Base-by-base conservation (phyloP, 2,888 invertebrate species). In the Ganaspis brasiliensis region DNA sequence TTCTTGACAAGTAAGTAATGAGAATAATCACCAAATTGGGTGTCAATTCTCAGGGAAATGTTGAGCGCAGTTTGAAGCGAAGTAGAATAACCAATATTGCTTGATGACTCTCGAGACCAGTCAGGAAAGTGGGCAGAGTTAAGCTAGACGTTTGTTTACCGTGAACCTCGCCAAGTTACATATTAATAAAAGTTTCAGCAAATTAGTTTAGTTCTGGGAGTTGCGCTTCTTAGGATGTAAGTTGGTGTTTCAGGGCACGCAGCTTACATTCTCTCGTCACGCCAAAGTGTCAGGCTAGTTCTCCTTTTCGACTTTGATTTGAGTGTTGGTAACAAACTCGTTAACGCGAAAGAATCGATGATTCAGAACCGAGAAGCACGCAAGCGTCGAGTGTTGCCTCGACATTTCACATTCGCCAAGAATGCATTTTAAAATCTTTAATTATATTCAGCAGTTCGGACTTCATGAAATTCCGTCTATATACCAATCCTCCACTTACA, bases 281-380 rank as follows among this genome's bases (percentile, higher is more conserved):
- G 24, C 45, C 67, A 67, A 67, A 67, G 67, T 67, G 45, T 67
- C 67, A 67, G 31, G 19, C 52, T 55, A n/a, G 45, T 45, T 67
- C 45, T 49, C 26, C 26, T 45, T 49, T 67, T 67, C 24, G 45
- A 67, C 45, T 40, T 67, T 67, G 67, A 67, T 67, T 67, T 67
- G 21, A 67, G 61, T 61, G 37, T 61, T 61, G 19, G 61, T 61
- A 61, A 31, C 31, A 59, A 59, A 59, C 59, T 31, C 16, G 59
- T 31, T 59, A 31, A 16, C 16, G 31, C 19, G 14, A 1, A 61
- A 12, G 61, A 61, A 37, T 37, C 37, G 37, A 37, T 61, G 61
- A 37, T 37, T 37, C 61, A 35, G 10, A 37, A 6, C 37, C 19
- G 31, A 61, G 31, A 59, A 31, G 59, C 59, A 59, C 59, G 59